These are phyloP conservation scores for Danionella dracula DNA, from an alignment of 2,797 vertebrate species.

Conservation along the genomic window DNA sequence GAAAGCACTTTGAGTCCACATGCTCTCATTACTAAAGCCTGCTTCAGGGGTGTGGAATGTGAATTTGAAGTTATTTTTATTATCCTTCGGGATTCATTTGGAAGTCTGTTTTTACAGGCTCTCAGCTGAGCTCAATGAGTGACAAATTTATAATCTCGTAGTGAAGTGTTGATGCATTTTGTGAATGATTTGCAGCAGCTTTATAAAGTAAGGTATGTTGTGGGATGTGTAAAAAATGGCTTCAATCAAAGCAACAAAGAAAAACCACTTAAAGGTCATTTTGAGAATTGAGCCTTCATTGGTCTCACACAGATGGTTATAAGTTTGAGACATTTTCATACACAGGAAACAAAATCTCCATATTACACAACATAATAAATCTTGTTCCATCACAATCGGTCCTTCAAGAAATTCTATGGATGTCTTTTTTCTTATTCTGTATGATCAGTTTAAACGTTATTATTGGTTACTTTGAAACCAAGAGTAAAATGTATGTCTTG, in stretches of 20 bases:
- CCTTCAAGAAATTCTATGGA: too few species aligned
- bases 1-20: neutral
- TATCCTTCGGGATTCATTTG: constrained; percentile 4
- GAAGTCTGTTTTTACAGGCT: constrained; percentile 20
- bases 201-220: neutral
- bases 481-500: too few species aligned
- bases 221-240: neutral
- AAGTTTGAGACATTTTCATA: too few species aligned
- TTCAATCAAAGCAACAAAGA: constrained; percentile 6
- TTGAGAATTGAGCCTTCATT: constrained; percentile 7
- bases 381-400: too few species aligned
- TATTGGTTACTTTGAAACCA: too few species aligned
- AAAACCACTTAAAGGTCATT: neutral
- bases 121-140: constrained; percentile 1
- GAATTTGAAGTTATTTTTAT: constrained; percentile 11
- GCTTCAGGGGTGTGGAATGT: constrained; percentile 21
- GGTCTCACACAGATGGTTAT: constrained; percentile 1
- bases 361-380: too few species aligned
- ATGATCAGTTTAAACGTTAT: too few species aligned
- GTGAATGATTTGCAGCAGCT: constrained; percentile 1
- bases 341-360: too few species aligned
- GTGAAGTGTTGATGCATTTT: constrained; percentile 8
- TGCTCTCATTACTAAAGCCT: constrained; percentile 1
- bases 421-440: too few species aligned
- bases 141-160: neutral